phyloP scores from a whole-genome alignment of 2,113 vertebrate species.

The Piprites chloris region DNA sequence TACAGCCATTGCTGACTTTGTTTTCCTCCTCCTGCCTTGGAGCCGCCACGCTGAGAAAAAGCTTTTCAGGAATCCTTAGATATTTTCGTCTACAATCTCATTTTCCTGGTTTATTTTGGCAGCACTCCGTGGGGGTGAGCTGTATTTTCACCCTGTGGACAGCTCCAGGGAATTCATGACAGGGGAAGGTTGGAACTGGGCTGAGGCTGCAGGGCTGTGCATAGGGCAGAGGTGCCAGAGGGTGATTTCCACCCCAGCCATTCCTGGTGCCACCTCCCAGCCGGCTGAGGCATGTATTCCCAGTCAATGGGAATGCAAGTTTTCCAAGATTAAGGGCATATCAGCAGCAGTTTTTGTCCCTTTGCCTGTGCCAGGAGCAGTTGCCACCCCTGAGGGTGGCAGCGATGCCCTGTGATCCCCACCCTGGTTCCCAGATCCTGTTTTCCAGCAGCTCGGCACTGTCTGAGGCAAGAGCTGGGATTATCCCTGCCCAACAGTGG shows the following conservation, averaged over 20 bases:
- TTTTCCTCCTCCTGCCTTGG: conserved; percentile 6
- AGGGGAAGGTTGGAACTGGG: not conserved
- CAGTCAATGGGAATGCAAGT: not conserved
- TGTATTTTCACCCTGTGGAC: not conserved
- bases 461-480: not conserved
- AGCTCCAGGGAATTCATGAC: not conserved
- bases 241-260: not conserved
- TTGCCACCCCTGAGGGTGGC: not conserved
- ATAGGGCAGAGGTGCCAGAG: not conserved
- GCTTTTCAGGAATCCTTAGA: not conserved
- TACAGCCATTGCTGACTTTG: conserved; percentile 31
- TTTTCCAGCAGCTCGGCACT: not conserved
- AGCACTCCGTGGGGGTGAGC: not conserved
- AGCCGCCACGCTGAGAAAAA: not conserved
- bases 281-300: not conserved
- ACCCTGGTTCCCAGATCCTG: not conserved
- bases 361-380: not conserved
- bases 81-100: fast-evolving
- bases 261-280: not conserved
- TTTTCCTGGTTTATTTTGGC: fast-evolving
- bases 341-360: not conserved
- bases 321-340: not conserved
- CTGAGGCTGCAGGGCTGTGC: no score
- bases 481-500: not conserved
- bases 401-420: not conserved